A percentile compares a stretch with the other conserved stretches of the same genome.
These are phyloP conservation scores for Callipepla californica DNA, from an alignment of 2,113 vertebrate genomes.

Conservation along the genomic window DNA sequence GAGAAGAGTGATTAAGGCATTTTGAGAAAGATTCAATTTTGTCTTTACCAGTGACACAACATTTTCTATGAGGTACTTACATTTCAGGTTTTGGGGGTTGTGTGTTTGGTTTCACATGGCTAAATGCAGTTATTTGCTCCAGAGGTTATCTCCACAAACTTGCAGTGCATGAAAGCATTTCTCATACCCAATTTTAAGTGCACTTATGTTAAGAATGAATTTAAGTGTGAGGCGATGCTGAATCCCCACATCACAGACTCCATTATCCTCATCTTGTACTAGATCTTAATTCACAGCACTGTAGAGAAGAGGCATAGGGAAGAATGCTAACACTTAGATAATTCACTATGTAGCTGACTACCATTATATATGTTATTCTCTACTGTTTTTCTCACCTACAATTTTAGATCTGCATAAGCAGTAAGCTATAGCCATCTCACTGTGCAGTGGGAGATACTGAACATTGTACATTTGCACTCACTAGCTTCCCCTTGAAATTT, in stretches of 20 bases:
- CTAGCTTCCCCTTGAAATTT: background rate
- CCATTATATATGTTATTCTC: rapidly evolving
- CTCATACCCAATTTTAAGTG: background rate
- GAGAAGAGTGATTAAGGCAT: background rate
- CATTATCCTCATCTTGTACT: background rate
- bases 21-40: background rate
- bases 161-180: background rate
- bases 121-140: background rate
- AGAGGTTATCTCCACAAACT: background rate
- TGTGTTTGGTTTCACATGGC: rapidly evolving
- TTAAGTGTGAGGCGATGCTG: rapidly evolving
- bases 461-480: background rate
- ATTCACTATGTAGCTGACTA: background rate
- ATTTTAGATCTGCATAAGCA: background rate
- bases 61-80: background rate
- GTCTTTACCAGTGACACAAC: rapidly evolving
- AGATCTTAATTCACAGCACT: background rate
- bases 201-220: rapidly evolving
- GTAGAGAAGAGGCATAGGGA: background rate
- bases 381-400: background rate
- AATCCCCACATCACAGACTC: background rate
- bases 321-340: background rate
- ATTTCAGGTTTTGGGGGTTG: background rate
- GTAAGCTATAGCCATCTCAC: background rate
- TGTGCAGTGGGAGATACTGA: background rate